These are phyloP conservation scores for Drosophila nr. medialis DNA, from an alignment of 2,888 invertebrate genomes.

Conservation along the genomic window DNA sequence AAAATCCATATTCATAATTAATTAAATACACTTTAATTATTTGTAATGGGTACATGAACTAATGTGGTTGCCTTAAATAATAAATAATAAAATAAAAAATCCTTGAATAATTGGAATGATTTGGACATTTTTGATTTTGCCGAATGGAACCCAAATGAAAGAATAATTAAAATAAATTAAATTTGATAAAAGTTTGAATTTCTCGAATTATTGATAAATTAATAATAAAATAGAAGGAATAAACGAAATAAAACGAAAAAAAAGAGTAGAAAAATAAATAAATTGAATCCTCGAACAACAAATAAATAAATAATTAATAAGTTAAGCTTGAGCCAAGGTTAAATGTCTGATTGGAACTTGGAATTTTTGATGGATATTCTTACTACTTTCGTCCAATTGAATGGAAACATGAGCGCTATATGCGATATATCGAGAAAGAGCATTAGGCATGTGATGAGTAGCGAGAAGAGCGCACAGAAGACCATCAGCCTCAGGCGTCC, in stretches of 20 bases:
- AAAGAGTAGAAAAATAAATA: not conserved
- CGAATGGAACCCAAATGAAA: too few species aligned
- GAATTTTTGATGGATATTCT: not conserved
- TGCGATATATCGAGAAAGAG: constrained; percentile 92
- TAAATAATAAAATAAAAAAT: not conserved
- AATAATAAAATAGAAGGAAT: not conserved
- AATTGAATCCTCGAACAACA: not conserved
- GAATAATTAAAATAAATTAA: not conserved
- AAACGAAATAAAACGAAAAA: not conserved
- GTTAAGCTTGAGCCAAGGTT: not conserved
- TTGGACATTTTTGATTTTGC: not conserved
- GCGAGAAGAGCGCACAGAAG: constrained; percentile 91
- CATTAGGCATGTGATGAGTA: constrained; percentile 90
- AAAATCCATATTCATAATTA: not conserved
- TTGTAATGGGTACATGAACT: not conserved
- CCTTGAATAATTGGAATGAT: not conserved
- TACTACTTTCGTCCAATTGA: constrained; percentile 92
- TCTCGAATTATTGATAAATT: not conserved
- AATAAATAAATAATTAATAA: not conserved
- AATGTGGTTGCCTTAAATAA: not conserved
- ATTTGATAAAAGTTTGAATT: not conserved
- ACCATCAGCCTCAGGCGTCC: constrained; percentile 91
- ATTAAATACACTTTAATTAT: not conserved
- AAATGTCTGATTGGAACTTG: not conserved
- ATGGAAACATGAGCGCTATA: constrained; percentile 91